phyloP scores from a whole-genome alignment of 2,797 vertebrate genomes.

The Sebastes wilsoni region DNA sequence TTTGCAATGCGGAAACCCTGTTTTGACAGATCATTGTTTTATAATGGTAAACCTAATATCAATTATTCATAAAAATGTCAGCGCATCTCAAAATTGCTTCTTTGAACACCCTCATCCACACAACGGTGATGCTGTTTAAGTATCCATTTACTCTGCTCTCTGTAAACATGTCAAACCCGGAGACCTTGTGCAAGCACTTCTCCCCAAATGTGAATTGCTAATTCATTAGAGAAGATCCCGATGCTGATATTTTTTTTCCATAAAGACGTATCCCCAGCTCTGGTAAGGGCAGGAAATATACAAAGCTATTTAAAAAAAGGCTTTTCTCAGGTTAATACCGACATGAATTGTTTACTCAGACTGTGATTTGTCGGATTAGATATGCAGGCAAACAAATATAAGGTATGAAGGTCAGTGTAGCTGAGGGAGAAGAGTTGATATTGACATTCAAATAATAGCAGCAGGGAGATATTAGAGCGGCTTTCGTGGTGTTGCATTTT shows the following conservation, averaged over 20 bases:
- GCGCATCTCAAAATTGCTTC: constrained; percentile 51
- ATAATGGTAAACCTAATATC: constrained; percentile 65
- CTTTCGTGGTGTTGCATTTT: constrained; percentile 5
- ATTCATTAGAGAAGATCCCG: constrained; percentile 51
- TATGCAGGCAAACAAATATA: constrained; percentile 53
- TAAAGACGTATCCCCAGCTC: constrained; percentile 18
- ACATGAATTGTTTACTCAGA: constrained; percentile 45
- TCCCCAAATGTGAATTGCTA: constrained; percentile 45
- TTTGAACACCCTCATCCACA: constrained; percentile 51
- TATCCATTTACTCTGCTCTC: constrained; percentile 63
- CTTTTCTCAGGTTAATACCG: constrained; percentile 44
- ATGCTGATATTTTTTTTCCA: constrained; percentile 9
- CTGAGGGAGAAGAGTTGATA: constrained; percentile 41
- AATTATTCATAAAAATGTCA: constrained; percentile 80
- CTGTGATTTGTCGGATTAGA: constrained; percentile 55
- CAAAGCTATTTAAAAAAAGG: background rate
- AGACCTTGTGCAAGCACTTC: constrained; percentile 48
- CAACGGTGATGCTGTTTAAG: constrained; percentile 36
- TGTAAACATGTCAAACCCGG: constrained; percentile 62
- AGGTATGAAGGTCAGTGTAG: constrained; percentile 58
- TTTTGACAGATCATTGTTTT: constrained; percentile 72
- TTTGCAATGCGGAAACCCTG: constrained; percentile 44
- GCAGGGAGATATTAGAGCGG: constrained; percentile 6
- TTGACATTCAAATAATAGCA: constrained; percentile 62
- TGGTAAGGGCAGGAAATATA: background rate